Evolutionary conservation across 2,113 vertebrate genomes (phyloP), one percentile per base, ranked within the genome.

Genomic region (Ciconia stormi): DNA sequence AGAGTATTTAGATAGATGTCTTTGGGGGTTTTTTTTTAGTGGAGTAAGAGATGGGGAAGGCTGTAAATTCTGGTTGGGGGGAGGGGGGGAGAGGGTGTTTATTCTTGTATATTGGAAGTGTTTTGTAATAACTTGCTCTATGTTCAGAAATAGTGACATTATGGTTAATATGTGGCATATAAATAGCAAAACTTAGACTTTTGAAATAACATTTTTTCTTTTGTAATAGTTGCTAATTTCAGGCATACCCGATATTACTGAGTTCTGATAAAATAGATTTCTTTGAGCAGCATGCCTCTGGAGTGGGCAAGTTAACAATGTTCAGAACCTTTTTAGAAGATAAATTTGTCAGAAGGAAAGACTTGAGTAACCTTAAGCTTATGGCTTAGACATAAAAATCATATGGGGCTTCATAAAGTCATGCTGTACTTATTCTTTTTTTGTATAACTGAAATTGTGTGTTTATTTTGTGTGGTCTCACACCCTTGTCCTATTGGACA

Each of bases 61-160:
- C 17, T 58, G 9, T 62, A 49, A 65, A 44, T 74, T 78, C 44
- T 67, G 52, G 3, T 30, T 6, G 11, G 12, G 13, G 34, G 9
- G 7, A 2, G 3, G 2, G 11, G 5, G n/a, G 9, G 38, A 38
- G 38, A 38, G 11, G 7, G 2, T 32, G 44, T 8, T 8, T 74
- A 6, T 80, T 89, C 13, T 50, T 74, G 13, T 56, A 1, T 49
- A 22, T 38, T 46, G 42, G 17, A 44, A 73, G 6, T 62, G 32
- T 76, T 80, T 65, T 1, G 1, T 55, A 89, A 20, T 66, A 62
- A 52, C 26, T 32, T 30, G 4, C 46, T 61, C 29, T 59, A 0
- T 52, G 62, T 61, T 91, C 27, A 52, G 80, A 73, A 81, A 40
- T 16, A 59, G 27, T 36, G 67, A 59, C 2, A 4, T 38, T 58